phyloP scores from a whole-genome alignment of 2,113 vertebrate species.

The Crocuta crocuta region DNA sequence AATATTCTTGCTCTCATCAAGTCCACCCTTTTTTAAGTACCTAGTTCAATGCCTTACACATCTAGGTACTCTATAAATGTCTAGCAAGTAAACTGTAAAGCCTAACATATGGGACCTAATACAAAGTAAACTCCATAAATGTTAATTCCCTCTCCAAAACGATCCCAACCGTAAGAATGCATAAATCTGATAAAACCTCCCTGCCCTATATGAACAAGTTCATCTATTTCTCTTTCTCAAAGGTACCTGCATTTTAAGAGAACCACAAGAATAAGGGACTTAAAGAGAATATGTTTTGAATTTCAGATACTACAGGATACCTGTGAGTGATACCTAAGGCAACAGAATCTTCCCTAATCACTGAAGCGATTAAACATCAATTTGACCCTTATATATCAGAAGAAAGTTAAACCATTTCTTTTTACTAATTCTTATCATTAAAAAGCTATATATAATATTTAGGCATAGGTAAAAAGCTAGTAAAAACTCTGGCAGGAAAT shows the following conservation, averaged over 20 bases:
- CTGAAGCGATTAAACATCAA: not conserved
- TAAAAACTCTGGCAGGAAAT: not conserved
- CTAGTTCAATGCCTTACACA: not conserved
- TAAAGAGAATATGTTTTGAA: not conserved
- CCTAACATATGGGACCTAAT: not conserved
- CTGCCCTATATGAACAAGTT: not conserved
- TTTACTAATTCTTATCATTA: not conserved
- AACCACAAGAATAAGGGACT: not conserved
- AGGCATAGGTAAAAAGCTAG: not conserved
- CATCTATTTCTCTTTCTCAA: not conserved
- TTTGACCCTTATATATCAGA: not conserved
- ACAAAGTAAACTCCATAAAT: not conserved
- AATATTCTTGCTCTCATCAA: not conserved
- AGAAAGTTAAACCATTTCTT: not conserved
- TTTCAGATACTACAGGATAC: not conserved
- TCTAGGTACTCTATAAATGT: not conserved
- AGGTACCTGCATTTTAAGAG: slow-evolving; percentile 5
- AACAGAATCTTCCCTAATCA: not conserved
- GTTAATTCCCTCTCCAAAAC: not conserved
- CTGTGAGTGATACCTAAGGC: not conserved
- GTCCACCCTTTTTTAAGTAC: not conserved
- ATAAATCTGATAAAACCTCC: not conserved
- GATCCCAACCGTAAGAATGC: not conserved
- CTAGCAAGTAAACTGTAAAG: not conserved
- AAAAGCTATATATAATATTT: slow-evolving; percentile 3